A percentile compares a stretch with the other conserved stretches of the same genome.
Evolutionary conservation across 2,797 vertebrate genomes (phyloP).

Genomic region (Pipistrellus pipistrellus): DNA sequence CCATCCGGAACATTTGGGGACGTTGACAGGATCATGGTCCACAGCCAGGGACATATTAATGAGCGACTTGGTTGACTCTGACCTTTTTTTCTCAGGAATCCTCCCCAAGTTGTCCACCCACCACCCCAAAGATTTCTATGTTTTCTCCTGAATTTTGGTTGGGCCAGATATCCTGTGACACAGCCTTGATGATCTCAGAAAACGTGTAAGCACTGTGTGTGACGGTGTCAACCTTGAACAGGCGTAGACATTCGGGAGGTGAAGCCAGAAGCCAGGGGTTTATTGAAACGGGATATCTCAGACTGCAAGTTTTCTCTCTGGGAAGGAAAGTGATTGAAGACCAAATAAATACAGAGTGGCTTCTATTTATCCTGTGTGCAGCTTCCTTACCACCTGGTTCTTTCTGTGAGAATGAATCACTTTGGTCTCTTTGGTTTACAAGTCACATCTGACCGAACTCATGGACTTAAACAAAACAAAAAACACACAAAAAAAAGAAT

Average conservation of each 20-base stretch:
- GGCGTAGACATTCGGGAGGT: not conserved
- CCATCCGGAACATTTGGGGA: not conserved
- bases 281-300: not conserved
- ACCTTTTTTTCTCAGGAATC: conserved; percentile 72
- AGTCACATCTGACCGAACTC: not conserved
- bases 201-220: not conserved
- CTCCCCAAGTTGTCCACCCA: not conserved
- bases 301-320: not conserved
- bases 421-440: conserved; percentile 9
- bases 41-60: not conserved
- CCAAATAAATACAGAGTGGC: conserved; percentile 61
- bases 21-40: not conserved
- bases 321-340: conserved; percentile 15
- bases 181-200: conserved; percentile 73
- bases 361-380: not conserved
- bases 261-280: not conserved
- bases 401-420: not conserved
- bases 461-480: not conserved
- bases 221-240: not conserved
- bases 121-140: not conserved
- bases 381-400: not conserved
- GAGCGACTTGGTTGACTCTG: not conserved
- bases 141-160: conserved; percentile 35
- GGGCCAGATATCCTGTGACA: not conserved
- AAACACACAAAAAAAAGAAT: not conserved